Evolutionary conservation across 2,113 vertebrate species (phyloP), one percentile per base, ranked within the genome.

Genomic region (Climacteris rufus): DNA sequence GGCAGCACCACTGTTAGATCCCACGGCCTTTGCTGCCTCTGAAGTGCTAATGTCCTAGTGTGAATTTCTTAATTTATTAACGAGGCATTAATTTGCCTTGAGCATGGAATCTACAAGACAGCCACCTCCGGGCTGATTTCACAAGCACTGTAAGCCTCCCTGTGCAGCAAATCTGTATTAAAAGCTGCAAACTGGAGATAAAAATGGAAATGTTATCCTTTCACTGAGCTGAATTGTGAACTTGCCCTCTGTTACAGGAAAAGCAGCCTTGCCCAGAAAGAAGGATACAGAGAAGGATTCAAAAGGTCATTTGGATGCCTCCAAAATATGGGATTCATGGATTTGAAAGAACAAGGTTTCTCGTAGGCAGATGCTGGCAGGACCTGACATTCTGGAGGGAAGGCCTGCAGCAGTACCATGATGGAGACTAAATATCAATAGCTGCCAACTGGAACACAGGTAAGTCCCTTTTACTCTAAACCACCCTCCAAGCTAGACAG

Each of bases 221-320:
- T 89, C 31, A 22, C 19, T 33, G 33, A 95, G 81, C 2, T 44
- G 27, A 83, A 89, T 31, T 54, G 71, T 74, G 63, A 68, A 71
- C 35, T 28, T 47, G 69, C 13, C 30, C 28, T n/a, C 7, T 18
- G 39, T 47, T 40, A 71, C 20, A 75, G 22, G 56, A 44, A 90
- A 88, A 92, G 49, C 21, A 88, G 60, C 35, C 47, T 54, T 83
- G 71, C 47, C 30, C 3, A 2, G 52, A 88, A 85, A 88, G 76
- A 15, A 90, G 28, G 27, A 57, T 39, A 80, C 14, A 70, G 24
- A 80, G 52, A 64, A 84, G 47, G 54, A 90, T 61, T 80, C 82
- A 80, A 85, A 95, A 97, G 76, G 82, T 94, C 78, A 70, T 56
- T 59, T 60, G 54, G 52, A 83, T 90, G 87, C 68, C 47, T 93